Conservation (phyloP, 2,113 vertebrate genomes). For the Amazona vittata region DNA sequence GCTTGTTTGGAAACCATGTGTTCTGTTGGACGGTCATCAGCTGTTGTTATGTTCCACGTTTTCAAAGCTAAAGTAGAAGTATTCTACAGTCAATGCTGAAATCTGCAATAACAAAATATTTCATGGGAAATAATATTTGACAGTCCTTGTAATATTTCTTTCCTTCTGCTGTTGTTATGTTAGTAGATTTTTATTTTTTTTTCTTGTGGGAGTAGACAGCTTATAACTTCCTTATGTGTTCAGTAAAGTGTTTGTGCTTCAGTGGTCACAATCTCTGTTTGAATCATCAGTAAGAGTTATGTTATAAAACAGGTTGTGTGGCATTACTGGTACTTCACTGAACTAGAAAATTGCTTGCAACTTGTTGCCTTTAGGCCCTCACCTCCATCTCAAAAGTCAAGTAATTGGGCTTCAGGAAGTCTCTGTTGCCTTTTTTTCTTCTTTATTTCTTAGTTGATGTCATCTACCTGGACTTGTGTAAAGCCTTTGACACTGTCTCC, state of each 20-base stretch:
- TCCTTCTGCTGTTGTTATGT: neutral
- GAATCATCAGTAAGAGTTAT: neutral
- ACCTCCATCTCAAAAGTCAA: fast-evolving
- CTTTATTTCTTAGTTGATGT: neutral
- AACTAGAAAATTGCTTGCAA: neutral
- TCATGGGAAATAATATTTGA: neutral
- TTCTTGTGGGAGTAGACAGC: neutral
- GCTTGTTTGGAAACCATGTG: neutral
- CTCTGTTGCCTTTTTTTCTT: neutral
- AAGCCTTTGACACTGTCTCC: too few species aligned
- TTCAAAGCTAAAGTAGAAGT: neutral
- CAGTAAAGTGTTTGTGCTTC: neutral
- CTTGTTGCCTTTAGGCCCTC: neutral
- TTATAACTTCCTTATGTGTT: neutral
- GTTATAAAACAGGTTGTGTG: neutral
- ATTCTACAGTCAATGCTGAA: neutral
- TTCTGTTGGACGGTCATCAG: neutral
- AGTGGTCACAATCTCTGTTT: neutral
- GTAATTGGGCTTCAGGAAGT: neutral
- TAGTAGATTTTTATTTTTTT: neutral
- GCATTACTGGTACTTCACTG: conserved; percentile 6
- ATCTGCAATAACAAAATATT: neutral
- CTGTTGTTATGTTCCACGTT: neutral
- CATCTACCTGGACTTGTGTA: too few species aligned
- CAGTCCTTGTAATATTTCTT: neutral